These are phyloP conservation scores for Drosophila ficusphila DNA, from an alignment of 1,140 invertebrate species.

Conservation along the genomic window DNA sequence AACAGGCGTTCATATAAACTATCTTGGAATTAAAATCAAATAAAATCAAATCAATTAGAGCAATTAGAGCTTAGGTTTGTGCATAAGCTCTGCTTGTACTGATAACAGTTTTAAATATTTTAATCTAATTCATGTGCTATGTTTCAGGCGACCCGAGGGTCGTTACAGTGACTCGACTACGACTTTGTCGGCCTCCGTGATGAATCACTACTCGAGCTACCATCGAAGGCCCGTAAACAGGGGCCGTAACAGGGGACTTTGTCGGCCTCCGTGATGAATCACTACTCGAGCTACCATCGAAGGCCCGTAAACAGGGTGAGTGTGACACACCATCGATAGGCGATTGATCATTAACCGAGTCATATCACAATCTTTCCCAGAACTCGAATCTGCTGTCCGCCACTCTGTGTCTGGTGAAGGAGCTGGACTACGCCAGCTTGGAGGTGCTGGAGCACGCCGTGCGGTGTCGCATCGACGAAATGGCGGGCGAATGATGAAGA, in stretches of 20 bases:
- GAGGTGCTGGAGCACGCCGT: constrained; percentile 96
- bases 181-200: constrained; percentile 75
- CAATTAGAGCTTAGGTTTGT: too few species aligned
- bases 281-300: constrained; percentile 84
- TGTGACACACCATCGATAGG: constrained; percentile 16
- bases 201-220: constrained; percentile 83
- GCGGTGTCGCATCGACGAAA: constrained; percentile 94
- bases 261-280: constrained; percentile 78
- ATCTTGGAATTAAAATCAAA: too few species aligned
- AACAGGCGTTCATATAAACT: too few species aligned
- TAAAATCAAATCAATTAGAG: too few species aligned
- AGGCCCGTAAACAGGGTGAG: constrained; percentile 86
- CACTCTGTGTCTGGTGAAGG: constrained; percentile 95
- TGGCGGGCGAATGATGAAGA: constrained; percentile 86
- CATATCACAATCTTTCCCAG: constrained; percentile 86
- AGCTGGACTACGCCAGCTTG: constrained; percentile 95
- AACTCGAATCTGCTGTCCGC: constrained; percentile 96
- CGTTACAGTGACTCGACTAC: constrained; percentile 73
- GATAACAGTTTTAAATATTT: background rate
- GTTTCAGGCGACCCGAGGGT: constrained; percentile 66
- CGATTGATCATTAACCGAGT: constrained; percentile 21
- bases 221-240: constrained; percentile 85
- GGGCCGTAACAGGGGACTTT: constrained; percentile 74
- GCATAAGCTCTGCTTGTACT: too few species aligned
- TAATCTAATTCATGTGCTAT: background rate